These are phyloP conservation scores for Gymnopithys bicolor DNA, from an alignment of 2,797 vertebrate species.

Conservation along the genomic window DNA sequence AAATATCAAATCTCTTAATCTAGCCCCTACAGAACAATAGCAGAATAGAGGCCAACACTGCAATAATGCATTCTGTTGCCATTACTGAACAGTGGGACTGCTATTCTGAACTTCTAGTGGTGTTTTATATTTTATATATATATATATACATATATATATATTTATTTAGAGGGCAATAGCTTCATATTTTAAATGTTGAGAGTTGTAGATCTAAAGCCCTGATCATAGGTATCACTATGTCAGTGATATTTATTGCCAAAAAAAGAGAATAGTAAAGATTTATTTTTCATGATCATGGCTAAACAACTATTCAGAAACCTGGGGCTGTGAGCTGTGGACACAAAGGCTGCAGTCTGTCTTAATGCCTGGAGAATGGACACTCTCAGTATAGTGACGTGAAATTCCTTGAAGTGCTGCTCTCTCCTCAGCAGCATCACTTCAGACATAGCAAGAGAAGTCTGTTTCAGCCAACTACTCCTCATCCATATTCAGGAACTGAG, in stretches of 20 bases:
- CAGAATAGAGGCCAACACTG: neutral
- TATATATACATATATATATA: neutral
- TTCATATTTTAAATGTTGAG: neutral
- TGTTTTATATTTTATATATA: neutral
- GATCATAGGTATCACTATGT: neutral
- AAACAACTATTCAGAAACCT: slow-evolving; percentile 21
- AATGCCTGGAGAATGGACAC: neutral
- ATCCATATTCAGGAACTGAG: slow-evolving; percentile 56
- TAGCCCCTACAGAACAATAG: neutral
- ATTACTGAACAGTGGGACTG: neutral
- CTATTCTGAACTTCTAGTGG: neutral
- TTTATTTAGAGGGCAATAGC: neutral
- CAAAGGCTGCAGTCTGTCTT: neutral
- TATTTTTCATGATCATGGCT: neutral
- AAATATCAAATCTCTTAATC: neutral
- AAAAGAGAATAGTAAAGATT: neutral
- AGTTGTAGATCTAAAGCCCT: neutral
- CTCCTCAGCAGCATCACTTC: slow-evolving; percentile 11
- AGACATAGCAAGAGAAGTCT: neutral
- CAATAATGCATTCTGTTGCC: neutral
- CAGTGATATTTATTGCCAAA: neutral
- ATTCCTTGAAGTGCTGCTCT: slow-evolving; percentile 9
- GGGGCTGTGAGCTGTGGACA: neutral
- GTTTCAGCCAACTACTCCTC: slow-evolving; percentile 35
- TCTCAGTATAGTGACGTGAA: neutral